Conservation (phyloP, 1,140 invertebrate species). For the Aphaenogaster rudis region DNA sequence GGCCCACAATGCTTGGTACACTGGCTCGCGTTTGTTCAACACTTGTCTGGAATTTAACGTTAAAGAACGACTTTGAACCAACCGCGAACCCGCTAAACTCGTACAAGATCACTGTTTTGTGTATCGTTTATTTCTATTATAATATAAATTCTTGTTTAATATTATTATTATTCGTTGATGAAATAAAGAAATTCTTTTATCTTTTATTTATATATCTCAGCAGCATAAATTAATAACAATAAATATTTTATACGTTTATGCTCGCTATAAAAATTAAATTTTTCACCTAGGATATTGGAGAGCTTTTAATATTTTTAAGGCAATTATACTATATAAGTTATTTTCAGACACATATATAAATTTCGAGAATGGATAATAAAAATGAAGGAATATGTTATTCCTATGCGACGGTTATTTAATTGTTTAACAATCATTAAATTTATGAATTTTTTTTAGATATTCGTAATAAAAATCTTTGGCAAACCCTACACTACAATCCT, state of each 20-base stretch:
- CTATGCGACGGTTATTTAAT: background rate
- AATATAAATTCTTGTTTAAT: too few relatives aligned
- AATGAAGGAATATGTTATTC: background rate
- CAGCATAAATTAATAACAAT: background rate
- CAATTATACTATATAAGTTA: background rate
- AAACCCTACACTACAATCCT: background rate
- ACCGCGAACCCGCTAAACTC: background rate
- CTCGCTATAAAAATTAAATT: background rate
- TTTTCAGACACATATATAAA: background rate
- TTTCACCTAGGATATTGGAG: background rate
- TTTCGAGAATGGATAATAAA: background rate
- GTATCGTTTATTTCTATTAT: background rate
- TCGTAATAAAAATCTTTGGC: background rate
- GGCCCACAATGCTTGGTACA: slow-evolving; percentile 96
- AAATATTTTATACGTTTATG: background rate
- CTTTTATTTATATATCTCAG: background rate
- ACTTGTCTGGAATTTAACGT: slow-evolving; percentile 88
- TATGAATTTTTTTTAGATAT: background rate
- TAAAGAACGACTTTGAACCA: background rate
- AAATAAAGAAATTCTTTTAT: background rate
- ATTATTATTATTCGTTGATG: background rate
- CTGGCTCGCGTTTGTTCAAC: slow-evolving; percentile 91
- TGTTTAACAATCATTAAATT: background rate
- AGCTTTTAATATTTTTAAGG: background rate
- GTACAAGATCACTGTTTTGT: background rate